phyloP scores from a whole-genome alignment of 2,888 invertebrate species.

The Megalurothrips usitatus region DNA sequence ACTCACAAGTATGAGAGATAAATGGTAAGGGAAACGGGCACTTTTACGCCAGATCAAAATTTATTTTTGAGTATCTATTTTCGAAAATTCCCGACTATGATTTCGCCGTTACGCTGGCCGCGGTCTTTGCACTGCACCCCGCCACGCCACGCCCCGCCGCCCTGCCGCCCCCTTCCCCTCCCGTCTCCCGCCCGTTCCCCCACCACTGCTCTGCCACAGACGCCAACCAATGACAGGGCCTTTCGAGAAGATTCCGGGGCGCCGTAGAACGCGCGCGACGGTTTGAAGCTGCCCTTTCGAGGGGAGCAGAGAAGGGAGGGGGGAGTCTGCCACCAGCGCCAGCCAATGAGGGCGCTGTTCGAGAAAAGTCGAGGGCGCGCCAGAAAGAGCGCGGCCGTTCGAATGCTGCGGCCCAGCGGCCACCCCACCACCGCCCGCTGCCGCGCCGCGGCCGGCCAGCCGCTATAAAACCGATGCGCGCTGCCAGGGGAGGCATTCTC shows the following conservation, averaged over 20 bases:
- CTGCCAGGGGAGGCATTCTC: background rate
- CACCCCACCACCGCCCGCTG: background rate
- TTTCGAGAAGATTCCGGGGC: background rate
- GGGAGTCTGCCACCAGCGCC: background rate
- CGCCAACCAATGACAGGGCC: background rate
- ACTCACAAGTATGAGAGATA: too few relatives aligned
- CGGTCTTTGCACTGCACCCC: too few relatives aligned
- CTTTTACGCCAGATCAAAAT: too few relatives aligned
- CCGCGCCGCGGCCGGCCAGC: too few relatives aligned
- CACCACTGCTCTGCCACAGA: too few relatives aligned
- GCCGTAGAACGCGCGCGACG: background rate
- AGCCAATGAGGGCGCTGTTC: background rate
- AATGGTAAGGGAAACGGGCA: too few relatives aligned
- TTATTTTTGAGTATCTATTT: too few relatives aligned
- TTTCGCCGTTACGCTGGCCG: too few relatives aligned
- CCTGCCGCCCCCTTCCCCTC: too few relatives aligned
- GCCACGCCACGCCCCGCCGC: too few relatives aligned
- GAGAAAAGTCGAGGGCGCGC: background rate
- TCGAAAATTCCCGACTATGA: too few relatives aligned
- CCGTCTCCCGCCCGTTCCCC: too few relatives aligned
- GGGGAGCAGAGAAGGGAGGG: background rate
- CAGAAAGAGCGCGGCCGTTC: background rate
- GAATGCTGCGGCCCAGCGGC: background rate
- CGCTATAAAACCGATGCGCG: background rate
- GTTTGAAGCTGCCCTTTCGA: background rate